A percentile compares a stretch with the other conserved stretches of the same genome.
Evolutionary conservation across 2,888 invertebrate genomes (phyloP).

Genomic region (Exephanes ischioxanthus): DNA sequence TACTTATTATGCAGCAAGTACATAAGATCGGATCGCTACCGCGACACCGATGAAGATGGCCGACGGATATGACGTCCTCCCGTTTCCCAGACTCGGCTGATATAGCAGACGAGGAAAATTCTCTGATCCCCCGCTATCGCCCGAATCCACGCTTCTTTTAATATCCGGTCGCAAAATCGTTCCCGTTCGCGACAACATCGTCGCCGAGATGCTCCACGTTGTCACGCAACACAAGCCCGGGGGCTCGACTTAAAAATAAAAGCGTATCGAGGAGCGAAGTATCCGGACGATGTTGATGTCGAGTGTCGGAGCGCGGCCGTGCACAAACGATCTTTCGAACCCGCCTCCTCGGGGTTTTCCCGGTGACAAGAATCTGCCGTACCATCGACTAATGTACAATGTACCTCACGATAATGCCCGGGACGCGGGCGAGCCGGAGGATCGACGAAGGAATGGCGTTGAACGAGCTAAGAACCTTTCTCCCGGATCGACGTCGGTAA

Average conservation of each 20-base stretch:
- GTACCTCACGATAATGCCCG: neutral
- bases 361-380: neutral
- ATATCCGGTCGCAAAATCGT: constrained; percentile 59
- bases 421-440: neutral
- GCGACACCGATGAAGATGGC: constrained; percentile 39
- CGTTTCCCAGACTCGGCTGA: constrained; percentile 36
- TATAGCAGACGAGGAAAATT: constrained; percentile 9
- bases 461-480: neutral
- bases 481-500: neutral
- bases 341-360: neutral
- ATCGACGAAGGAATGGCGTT: neutral
- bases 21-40: constrained; percentile 31
- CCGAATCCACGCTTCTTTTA: constrained; percentile 45
- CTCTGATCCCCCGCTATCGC: constrained; percentile 22
- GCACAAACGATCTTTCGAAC: neutral
- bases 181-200: constrained; percentile 9
- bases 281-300: neutral
- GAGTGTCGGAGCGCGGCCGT: neutral
- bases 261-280: neutral
- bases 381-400: neutral
- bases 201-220: neutral
- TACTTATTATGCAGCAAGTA: too few species aligned
- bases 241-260: constrained; percentile 6
- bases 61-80: constrained; percentile 41
- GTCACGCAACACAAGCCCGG: constrained; percentile 12